Conservation (phyloP, 2,888 invertebrate species). For the Acleris sparsana region DNA sequence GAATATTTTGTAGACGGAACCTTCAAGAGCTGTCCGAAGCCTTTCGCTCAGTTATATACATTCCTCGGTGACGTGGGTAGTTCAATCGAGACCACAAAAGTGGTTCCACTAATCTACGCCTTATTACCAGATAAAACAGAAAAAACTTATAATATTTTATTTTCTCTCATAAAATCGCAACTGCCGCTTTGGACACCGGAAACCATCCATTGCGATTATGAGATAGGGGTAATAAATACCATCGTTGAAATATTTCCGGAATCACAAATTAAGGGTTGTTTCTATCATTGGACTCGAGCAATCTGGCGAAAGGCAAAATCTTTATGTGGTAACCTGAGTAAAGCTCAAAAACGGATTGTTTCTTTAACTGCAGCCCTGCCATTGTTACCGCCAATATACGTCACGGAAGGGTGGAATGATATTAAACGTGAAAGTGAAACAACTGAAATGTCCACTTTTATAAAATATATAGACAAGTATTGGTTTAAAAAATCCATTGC, state of each 20-base stretch:
- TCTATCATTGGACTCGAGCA: neutral
- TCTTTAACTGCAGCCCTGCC: conserved; percentile 15
- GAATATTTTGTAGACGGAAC: no score
- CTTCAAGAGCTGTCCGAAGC: no score
- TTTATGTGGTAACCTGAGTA: neutral
- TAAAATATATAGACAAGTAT: conserved; percentile 13
- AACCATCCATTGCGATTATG: neutral
- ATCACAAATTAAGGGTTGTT: neutral
- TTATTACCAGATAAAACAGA: no score
- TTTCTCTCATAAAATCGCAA: no score
- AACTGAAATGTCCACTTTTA: conserved; percentile 14
- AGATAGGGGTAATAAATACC: neutral
- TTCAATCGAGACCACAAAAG: no score
- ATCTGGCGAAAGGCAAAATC: neutral
- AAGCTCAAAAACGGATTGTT: conserved; percentile 17
- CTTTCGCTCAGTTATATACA: no score
- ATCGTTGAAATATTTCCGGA: neutral
- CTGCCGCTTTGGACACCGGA: no score
- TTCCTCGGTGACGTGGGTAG: no score
- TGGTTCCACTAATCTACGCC: no score
- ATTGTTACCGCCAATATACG: conserved; percentile 8
- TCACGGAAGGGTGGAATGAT: conserved; percentile 10
- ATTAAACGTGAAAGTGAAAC: conserved; percentile 13
- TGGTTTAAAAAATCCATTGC: conserved; percentile 6
- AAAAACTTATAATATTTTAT: no score